Percentiles rank a stretch among this genome's conserved stretches.
These are phyloP conservation scores for Archivesica marissinica DNA, from an alignment of 1,140 invertebrate genomes.

Conservation along the genomic window DNA sequence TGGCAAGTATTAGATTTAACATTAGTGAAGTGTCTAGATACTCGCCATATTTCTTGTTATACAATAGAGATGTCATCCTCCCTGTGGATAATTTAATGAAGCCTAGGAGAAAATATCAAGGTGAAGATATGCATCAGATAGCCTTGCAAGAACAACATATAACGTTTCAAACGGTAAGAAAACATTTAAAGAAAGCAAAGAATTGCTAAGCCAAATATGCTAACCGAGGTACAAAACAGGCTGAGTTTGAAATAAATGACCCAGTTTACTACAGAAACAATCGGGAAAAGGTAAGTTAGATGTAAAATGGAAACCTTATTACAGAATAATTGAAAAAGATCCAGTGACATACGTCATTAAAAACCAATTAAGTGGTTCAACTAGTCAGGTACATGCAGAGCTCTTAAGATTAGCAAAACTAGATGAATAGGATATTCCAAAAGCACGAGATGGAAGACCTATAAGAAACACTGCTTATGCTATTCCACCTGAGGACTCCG, in stretches of 20 bases:
- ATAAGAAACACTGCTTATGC: conserved; percentile 12
- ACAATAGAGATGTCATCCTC: conserved; percentile 29
- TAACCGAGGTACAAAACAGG: neutral
- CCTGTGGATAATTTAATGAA: conserved; percentile 30
- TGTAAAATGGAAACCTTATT: conserved; percentile 40
- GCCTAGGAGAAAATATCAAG: conserved; percentile 1
- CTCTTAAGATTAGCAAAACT: conserved; percentile 32
- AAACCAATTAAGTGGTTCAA: conserved; percentile 39
- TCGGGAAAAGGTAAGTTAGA: conserved; percentile 21
- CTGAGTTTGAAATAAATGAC: neutral
- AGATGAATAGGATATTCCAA: conserved; percentile 19
- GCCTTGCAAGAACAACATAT: conserved; percentile 44
- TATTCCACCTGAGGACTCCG: neutral
- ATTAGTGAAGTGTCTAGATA: conserved; percentile 32
- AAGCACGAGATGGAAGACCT: neutral
- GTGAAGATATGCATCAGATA: too few species aligned
- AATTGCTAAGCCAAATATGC: conserved; percentile 26
- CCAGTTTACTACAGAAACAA: conserved; percentile 50
- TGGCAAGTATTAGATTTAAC: too few species aligned
- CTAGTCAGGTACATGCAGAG: conserved; percentile 20
- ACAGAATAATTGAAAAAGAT: conserved; percentile 24
- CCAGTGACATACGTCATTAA: conserved; percentile 46
- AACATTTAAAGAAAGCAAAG: conserved; percentile 33
- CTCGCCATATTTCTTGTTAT: conserved; percentile 33
- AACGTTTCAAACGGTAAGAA: conserved; percentile 15